Evolutionary conservation across 2,113 vertebrate genomes (phyloP).

Genomic region (Sylvilagus bachmani): DNA sequence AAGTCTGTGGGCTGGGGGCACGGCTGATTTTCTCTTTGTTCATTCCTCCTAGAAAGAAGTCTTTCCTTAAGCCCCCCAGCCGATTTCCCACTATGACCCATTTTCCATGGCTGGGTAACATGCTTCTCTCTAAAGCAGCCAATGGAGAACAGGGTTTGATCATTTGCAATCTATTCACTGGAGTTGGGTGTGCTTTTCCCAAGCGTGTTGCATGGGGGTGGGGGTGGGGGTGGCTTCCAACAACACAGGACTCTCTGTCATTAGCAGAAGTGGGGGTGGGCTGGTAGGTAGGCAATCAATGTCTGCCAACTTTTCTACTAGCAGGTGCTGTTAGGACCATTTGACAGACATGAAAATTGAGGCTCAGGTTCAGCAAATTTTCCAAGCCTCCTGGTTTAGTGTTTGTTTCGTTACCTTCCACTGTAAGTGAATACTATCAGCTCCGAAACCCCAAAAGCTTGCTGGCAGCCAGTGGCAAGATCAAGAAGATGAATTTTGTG

Average conservation of each 20-base stretch:
- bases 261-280: not conserved
- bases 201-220: not conserved
- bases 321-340: not conserved
- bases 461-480: not conserved
- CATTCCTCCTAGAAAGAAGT: not conserved
- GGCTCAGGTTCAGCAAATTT: not conserved
- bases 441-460: not conserved
- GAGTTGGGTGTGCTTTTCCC: not conserved
- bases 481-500: not conserved
- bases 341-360: constrained; percentile 8
- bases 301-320: not conserved
- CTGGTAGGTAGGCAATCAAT: not conserved
- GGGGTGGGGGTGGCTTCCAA: no score
- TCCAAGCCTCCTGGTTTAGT: not conserved
- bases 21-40: not conserved
- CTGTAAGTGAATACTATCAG: not conserved
- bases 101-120: not conserved
- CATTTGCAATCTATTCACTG: not conserved
- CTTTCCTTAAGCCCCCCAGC: not conserved
- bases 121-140: not conserved
- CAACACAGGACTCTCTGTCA: not conserved
- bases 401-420: not conserved
- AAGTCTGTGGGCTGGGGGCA: fast-evolving
- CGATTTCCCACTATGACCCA: not conserved
- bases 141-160: not conserved